Evolutionary conservation across 2,113 vertebrate species (phyloP).

Genomic region (Tetrax tetrax): DNA sequence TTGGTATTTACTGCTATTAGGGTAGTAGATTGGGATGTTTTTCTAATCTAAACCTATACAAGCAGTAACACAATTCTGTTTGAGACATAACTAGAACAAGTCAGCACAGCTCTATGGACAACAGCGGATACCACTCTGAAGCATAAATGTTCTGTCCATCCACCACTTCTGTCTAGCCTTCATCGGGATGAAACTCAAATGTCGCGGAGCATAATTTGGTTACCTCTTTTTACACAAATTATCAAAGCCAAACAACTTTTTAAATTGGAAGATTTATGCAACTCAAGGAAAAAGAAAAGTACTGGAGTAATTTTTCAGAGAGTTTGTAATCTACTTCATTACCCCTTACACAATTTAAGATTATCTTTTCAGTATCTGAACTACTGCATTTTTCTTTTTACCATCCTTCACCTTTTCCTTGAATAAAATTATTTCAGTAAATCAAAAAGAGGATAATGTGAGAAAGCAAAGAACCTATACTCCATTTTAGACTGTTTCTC

Average conservation of each 20-base stretch:
- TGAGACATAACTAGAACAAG: not conserved
- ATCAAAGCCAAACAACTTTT: not conserved
- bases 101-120: not conserved
- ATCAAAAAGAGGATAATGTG: not conserved
- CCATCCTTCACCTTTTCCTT: not conserved
- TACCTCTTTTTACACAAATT: not conserved
- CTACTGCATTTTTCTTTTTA: not conserved
- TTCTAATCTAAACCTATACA: not conserved
- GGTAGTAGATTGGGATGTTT: not conserved
- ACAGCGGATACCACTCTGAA: not conserved
- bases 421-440: not conserved
- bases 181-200: not conserved
- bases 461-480: not conserved
- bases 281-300: not conserved
- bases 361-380: not conserved
- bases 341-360: not conserved
- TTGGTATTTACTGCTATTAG: not conserved
- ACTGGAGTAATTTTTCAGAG: not conserved
- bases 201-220: not conserved
- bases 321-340: not conserved
- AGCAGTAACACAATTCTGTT: not conserved
- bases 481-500: not conserved
- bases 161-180: not conserved
- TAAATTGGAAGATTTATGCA: not conserved
- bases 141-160: not conserved